These are phyloP conservation scores for Ennomos fuscantarius DNA, from an alignment of 2,888 invertebrate genomes.

Conservation along the genomic window DNA sequence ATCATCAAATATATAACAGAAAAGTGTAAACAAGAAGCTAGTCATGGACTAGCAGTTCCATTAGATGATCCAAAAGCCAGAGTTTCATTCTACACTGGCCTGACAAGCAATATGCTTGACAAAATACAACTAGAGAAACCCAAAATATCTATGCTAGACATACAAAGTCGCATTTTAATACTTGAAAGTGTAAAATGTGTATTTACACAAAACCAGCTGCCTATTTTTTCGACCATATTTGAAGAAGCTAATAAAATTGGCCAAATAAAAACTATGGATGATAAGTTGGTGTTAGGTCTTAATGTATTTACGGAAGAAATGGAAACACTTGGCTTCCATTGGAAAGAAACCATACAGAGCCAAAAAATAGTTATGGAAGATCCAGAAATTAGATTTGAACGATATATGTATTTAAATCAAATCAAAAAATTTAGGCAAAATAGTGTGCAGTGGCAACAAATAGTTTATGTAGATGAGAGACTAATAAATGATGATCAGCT, in stretches of 20 bases:
- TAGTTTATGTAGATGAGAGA: conserved; percentile 58
- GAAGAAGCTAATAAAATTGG: conserved; percentile 26
- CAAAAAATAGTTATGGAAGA: conserved; percentile 53
- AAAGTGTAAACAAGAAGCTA: conserved; percentile 13
- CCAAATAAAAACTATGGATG: conserved; percentile 8
- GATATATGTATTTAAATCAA: conserved; percentile 54
- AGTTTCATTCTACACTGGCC: conserved; percentile 13
- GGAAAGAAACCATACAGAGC: conserved; percentile 41
- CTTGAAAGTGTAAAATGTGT: conserved; percentile 41
- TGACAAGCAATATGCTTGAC: conserved; percentile 3
- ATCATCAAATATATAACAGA: conserved; percentile 8
- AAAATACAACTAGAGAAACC: conserved; percentile 1
- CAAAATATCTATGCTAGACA: conserved; percentile 3
- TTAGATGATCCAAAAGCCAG: conserved; percentile 7
- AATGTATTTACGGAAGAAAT: conserved; percentile 38
- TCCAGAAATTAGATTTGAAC: conserved; percentile 55
- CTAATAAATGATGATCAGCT: conserved; percentile 40
- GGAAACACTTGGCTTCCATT: conserved; percentile 45
- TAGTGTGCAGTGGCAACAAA: conserved; percentile 18
- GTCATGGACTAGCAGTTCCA: neutral
- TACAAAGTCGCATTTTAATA: conserved; percentile 26
- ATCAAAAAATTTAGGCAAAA: conserved; percentile 45
- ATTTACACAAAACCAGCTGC: conserved; percentile 28
- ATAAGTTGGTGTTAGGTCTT: conserved; percentile 4
- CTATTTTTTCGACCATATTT: conserved; percentile 8